phyloP scores from a whole-genome alignment of 1,140 invertebrate species.

The Eriosoma lanigerum region DNA sequence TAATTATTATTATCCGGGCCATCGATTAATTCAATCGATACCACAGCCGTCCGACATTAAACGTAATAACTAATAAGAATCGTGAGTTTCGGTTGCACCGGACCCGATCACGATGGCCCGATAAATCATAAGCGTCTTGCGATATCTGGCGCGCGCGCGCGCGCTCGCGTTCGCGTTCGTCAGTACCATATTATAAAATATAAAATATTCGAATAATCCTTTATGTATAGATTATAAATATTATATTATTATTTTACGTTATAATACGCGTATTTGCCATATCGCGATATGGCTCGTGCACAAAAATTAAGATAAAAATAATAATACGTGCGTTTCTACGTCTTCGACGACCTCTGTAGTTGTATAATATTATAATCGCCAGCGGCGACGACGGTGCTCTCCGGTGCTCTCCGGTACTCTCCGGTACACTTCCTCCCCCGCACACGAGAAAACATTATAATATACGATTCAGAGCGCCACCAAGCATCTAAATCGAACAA shows the following conservation, averaged over 20 bases:
- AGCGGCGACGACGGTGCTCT: too few relatives aligned
- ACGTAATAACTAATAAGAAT: slow-evolving; percentile 48
- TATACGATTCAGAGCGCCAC: too few relatives aligned
- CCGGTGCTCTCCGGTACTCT: too few relatives aligned
- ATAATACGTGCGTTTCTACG: background rate
- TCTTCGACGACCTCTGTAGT: slow-evolving; percentile 4
- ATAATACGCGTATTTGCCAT: slow-evolving; percentile 8
- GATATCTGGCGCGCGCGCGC: background rate
- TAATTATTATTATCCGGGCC: slow-evolving; percentile 48
- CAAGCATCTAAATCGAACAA: too few relatives aligned
- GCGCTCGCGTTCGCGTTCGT: background rate
- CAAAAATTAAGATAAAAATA: background rate
- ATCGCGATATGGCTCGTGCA: background rate
- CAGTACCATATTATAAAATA: background rate
- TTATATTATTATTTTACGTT: slow-evolving; percentile 3
- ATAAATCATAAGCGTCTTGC: slow-evolving; percentile 44
- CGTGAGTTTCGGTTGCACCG: slow-evolving; percentile 50
- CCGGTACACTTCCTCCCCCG: too few relatives aligned
- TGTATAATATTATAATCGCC: background rate
- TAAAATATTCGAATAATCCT: too few relatives aligned
- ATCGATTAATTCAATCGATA: slow-evolving; percentile 47
- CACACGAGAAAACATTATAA: too few relatives aligned
- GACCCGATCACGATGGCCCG: slow-evolving; percentile 36
- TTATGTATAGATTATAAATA: too few relatives aligned
- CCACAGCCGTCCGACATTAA: background rate